Conservation (phyloP, 2,888 invertebrate species). For the Tolmerus cingulatus region DNA sequence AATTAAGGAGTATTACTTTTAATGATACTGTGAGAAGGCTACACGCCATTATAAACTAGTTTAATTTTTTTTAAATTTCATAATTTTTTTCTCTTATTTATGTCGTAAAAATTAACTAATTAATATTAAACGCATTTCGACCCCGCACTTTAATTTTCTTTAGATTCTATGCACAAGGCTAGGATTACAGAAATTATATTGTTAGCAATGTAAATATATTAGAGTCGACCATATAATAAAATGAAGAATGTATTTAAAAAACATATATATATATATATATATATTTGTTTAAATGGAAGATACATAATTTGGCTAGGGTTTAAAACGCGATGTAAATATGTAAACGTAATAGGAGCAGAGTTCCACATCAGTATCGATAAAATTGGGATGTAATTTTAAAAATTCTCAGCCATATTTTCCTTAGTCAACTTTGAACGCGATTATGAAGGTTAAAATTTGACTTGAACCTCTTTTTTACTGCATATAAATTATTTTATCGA, state of each 20-base stretch:
- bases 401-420: too few relatives aligned
- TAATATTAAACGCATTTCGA: not conserved
- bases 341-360: too few relatives aligned
- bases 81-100: not conserved
- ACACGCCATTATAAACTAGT: not conserved
- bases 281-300: not conserved
- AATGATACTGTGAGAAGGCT: not conserved
- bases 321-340: too few relatives aligned
- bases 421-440: too few relatives aligned
- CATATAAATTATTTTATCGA: too few relatives aligned
- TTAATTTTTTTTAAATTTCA: not conserved
- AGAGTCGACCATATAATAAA: not conserved
- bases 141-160: not conserved
- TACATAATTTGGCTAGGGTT: too few relatives aligned
- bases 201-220: not conserved
- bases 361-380: too few relatives aligned
- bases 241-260: not conserved
- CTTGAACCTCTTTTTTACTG: too few relatives aligned
- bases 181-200: not conserved
- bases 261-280: too few relatives aligned
- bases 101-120: not conserved
- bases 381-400: too few relatives aligned
- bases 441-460: too few relatives aligned
- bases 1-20: not conserved
- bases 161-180: not conserved